Evolutionary conservation across 1,140 invertebrate species (phyloP), one percentile per base, ranked within the genome.

Genomic region (Tetragnatha versicolor): DNA sequence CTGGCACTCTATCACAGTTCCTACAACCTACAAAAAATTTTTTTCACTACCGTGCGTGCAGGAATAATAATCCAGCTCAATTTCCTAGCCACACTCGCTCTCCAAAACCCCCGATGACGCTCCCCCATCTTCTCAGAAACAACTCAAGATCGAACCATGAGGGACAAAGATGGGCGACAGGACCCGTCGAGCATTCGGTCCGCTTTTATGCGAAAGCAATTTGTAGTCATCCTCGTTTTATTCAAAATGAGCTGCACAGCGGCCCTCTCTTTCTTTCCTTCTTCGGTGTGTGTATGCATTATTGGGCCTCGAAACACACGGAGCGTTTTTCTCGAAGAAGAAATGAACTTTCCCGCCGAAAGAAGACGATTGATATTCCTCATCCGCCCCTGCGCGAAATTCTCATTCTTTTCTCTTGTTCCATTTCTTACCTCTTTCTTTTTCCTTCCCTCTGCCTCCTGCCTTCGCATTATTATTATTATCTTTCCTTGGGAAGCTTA

Each of bases 261-360:
- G 42, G 3, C 20, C 12, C 42, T 20, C 42, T 17, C 12, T 47
- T 20, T 47, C 42, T 47, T 20, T 47, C 42, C 20, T 3, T 47
- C 42, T 47, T 3, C 42, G 42, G 42, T 75, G 51, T 63, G 29
- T 25, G 27, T 9, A 22, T 22, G 65, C 53, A 61, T 72, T 61
- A 49, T 73, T 73, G 60, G 53, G 39, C 70, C 63, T 75, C 42
- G 35, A 49, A 31, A 51, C 72, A 63, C 29, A 29, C 17, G 58
- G 31, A 49, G 35, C 31, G 29, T 75, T 63, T 75, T 49, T 63
- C 27, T 17, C 49, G 7, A 20, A 7, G 17, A 35, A 22, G 60
- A 75, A 75, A 75, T 75, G 72, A 75, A 75, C 72, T 75, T 75
- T 75, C 58, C 49, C 72, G 39, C 72, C 55, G 29, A 42, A 63